A percentile compares a stretch with the other conserved stretches of the same genome.
Evolutionary conservation across 2,888 invertebrate genomes (phyloP).

Genomic region (Aphelenchoides bicaudatus): DNA sequence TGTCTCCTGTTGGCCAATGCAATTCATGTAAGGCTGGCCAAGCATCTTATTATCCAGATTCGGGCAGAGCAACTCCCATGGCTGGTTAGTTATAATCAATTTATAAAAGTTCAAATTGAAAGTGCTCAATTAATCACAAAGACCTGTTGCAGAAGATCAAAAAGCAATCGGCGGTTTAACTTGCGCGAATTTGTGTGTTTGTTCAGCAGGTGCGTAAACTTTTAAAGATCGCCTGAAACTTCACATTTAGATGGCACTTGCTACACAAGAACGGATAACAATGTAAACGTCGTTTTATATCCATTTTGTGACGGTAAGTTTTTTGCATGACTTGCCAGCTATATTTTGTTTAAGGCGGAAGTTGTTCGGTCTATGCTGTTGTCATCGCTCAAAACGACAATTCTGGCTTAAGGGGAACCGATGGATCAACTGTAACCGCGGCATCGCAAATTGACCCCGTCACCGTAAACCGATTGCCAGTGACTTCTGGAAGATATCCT

Average conservation of each 20-base stretch:
- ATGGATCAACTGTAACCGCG: conserved; percentile 9
- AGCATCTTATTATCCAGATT: too few relatives aligned
- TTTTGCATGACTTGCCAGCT: too few relatives aligned
- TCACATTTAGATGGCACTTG: conserved; percentile 8
- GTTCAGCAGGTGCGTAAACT: background rate
- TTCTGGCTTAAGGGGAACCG: background rate
- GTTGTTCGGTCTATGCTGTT: conserved; percentile 9
- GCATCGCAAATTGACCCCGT: conserved; percentile 11
- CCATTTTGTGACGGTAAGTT: conserved; percentile 6
- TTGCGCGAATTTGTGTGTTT: conserved; percentile 13
- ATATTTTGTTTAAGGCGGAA: background rate
- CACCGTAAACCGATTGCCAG: background rate
- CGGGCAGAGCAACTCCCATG: too few relatives aligned
- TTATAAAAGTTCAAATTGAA: too few relatives aligned
- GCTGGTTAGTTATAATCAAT: too few relatives aligned
- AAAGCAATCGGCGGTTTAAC: conserved; percentile 16
- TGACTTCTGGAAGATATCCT: conserved; percentile 9
- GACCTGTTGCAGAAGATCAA: background rate
- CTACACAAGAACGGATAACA: conserved; percentile 5
- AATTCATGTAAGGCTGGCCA: too few relatives aligned
- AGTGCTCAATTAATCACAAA: background rate
- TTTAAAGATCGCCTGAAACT: background rate
- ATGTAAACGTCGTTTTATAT: conserved; percentile 13
- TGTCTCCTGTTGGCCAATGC: background rate
- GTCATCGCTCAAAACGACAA: conserved; percentile 9